Evolutionary conservation across 2,888 invertebrate genomes (phyloP).

Genomic region (Drosophila nr. fundita): DNA sequence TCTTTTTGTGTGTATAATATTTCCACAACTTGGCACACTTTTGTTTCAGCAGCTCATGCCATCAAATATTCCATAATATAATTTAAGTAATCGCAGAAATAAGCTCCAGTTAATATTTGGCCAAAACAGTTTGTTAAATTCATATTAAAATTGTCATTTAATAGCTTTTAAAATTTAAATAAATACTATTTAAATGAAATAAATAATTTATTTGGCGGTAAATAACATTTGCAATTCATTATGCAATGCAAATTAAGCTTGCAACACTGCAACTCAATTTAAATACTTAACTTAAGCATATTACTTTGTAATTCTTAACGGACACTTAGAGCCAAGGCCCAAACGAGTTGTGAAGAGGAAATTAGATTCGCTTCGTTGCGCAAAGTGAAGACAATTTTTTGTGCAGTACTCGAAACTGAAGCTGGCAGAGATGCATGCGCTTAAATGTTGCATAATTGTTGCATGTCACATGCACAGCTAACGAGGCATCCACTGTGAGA

Average conservation of each 20-base stretch:
- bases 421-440: slow-evolving; percentile 27
- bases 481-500: slow-evolving; percentile 51
- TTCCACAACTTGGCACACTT: neutral
- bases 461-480: slow-evolving; percentile 61
- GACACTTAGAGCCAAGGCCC: neutral
- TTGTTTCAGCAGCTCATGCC: neutral
- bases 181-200: neutral
- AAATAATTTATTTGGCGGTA: neutral
- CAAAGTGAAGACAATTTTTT: neutral
- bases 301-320: neutral
- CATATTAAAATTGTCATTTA: neutral
- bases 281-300: neutral
- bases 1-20: neutral
- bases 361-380: neutral
- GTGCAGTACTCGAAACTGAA: slow-evolving; percentile 5
- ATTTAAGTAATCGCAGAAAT: neutral
- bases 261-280: neutral
- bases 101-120: neutral
- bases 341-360: neutral
- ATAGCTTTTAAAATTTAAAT: too few relatives aligned
- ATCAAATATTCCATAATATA: neutral
- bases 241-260: neutral
- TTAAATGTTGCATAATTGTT: slow-evolving; percentile 68
- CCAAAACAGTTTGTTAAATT: neutral
- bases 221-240: neutral